phyloP scores from a whole-genome alignment of 2,113 vertebrate species.

The Dryoscopus gambensis region DNA sequence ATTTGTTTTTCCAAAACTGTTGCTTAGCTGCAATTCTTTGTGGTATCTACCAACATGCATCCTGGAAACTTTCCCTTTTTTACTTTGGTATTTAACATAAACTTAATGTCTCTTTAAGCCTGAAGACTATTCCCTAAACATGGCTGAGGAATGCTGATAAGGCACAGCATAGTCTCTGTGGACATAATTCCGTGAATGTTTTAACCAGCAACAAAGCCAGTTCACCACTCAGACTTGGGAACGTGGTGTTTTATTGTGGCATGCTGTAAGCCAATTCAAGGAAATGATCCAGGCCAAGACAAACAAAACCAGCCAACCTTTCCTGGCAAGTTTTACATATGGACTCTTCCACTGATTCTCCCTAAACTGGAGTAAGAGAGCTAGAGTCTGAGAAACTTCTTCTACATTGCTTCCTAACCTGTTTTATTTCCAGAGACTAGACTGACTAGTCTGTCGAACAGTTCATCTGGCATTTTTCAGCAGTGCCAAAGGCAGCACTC shows the following conservation, averaged over 20 bases:
- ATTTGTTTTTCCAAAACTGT: not conserved
- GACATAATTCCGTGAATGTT: not conserved
- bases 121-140: not conserved
- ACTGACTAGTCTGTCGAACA: not conserved
- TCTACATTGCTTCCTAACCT: not conserved
- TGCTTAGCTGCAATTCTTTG: not conserved
- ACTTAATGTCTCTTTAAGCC: not conserved
- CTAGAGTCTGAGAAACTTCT: not conserved
- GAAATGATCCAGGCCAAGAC: not conserved
- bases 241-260: not conserved
- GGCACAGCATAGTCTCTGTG: not conserved
- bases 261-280: not conserved
- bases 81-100: not conserved
- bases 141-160: not conserved
- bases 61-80: not conserved
- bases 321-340: not conserved
- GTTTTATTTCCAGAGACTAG: not conserved
- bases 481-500: not conserved
- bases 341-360: not conserved
- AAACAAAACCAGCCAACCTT: not conserved
- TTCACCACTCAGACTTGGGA: not conserved
- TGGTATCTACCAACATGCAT: not conserved
- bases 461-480: not conserved
- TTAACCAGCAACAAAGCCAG: not conserved
- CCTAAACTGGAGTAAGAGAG: not conserved